These are phyloP conservation scores for Muntiacus reevesi DNA, from an alignment of 2,113 vertebrate species.

Conservation along the genomic window DNA sequence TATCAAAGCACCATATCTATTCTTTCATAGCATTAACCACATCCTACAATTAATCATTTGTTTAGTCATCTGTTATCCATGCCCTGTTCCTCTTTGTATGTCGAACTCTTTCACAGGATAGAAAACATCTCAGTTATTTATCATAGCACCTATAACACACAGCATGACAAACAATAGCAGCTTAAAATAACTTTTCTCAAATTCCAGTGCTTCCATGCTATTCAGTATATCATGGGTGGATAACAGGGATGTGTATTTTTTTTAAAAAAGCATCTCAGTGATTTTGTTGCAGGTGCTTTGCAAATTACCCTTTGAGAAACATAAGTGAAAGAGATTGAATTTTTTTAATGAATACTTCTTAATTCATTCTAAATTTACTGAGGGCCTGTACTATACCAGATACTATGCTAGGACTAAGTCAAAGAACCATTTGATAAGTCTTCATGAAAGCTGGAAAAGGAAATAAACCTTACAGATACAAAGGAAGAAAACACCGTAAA, in stretches of 20 bases:
- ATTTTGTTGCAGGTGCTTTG: background rate
- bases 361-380: background rate
- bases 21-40: background rate
- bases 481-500: background rate
- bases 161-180: background rate
- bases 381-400: background rate
- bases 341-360: background rate
- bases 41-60: background rate
- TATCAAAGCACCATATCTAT: background rate
- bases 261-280: background rate
- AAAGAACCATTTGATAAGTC: background rate
- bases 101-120: background rate
- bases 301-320: conserved; percentile 8
- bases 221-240: background rate
- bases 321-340: background rate
- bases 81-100: background rate
- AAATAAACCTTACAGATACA: background rate
- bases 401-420: background rate
- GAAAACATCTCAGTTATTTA: background rate
- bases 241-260: background rate
- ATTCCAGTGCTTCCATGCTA: background rate
- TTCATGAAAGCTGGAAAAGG: background rate
- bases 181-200: background rate
- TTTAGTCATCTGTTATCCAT: background rate
- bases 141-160: background rate